phyloP scores from a whole-genome alignment of 2,113 vertebrate genomes.

The Python bivittatus region DNA sequence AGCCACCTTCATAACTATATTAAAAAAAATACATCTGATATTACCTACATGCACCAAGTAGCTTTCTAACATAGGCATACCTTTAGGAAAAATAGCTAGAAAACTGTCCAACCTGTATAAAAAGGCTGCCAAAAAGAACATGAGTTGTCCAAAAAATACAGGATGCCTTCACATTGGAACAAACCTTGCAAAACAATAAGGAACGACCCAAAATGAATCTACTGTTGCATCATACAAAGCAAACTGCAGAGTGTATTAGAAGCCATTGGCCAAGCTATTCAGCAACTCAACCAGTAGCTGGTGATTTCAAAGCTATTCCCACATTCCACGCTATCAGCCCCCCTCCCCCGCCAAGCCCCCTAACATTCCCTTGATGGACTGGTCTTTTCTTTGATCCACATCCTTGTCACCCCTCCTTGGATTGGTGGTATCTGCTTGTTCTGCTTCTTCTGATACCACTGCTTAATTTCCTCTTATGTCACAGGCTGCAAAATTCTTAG shows the following conservation, averaged over 20 bases:
- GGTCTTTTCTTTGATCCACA: background rate
- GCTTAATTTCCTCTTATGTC: background rate
- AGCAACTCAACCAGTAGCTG: too few relatives aligned
- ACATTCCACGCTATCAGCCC: too few relatives aligned
- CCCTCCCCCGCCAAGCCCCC: too few relatives aligned
- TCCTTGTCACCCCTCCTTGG: background rate
- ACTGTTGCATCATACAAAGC: background rate
- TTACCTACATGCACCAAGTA: background rate
- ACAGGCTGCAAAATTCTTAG: background rate
- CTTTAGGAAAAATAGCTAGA: background rate
- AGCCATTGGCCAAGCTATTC: too few relatives aligned
- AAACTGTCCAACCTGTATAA: background rate
- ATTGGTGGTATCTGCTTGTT: background rate
- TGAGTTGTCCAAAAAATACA: background rate
- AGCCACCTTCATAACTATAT: background rate
- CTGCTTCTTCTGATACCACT: background rate
- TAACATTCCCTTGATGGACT: too few relatives aligned
- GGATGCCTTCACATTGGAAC: background rate
- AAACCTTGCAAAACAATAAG: conserved; percentile 3
- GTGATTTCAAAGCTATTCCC: too few relatives aligned
- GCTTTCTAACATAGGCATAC: background rate
- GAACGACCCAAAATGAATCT: fast-evolving
- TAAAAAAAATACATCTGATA: background rate
- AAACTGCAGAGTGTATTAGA: background rate
- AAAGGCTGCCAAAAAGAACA: background rate